phyloP scores from a whole-genome alignment of 1,140 invertebrate genomes.

The Papilio machaon region DNA sequence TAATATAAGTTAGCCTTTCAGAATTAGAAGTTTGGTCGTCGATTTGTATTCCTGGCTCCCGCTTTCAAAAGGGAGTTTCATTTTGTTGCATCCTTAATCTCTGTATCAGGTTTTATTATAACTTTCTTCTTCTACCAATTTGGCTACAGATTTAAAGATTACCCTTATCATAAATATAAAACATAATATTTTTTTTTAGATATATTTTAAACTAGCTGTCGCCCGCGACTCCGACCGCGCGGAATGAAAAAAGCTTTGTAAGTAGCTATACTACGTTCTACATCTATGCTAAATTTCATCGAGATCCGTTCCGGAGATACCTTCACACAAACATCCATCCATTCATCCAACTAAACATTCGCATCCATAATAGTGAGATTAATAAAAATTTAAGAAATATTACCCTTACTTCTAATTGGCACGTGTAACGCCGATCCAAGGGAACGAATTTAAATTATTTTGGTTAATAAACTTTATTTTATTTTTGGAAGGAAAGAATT shows the following conservation, averaged over 20 bases:
- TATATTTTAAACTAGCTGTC: too few species aligned
- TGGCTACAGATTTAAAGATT: too few species aligned
- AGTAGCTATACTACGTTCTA: too few species aligned
- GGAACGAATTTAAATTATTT: background rate
- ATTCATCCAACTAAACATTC: too few species aligned
- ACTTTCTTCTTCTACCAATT: background rate
- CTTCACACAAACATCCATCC: too few species aligned
- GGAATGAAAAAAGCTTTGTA: too few species aligned
- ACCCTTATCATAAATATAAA: too few species aligned
- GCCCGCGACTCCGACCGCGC: too few species aligned
- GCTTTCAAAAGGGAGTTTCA: background rate
- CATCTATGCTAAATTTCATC: too few species aligned
- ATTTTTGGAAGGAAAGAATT: background rate
- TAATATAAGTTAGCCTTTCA: conserved; percentile 42
- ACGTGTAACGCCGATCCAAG: background rate
- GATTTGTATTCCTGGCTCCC: background rate
- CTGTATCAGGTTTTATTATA: background rate
- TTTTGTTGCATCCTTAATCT: background rate
- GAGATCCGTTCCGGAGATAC: too few species aligned
- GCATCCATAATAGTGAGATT: background rate
- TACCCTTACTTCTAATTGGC: background rate
- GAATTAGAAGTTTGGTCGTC: conserved; percentile 26
- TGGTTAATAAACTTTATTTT: too few species aligned
- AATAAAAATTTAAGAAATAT: background rate
- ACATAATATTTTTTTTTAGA: too few species aligned